Base-by-base conservation (phyloP, 2,113 vertebrate genomes). In the Pseudorasbora parva region DNA sequence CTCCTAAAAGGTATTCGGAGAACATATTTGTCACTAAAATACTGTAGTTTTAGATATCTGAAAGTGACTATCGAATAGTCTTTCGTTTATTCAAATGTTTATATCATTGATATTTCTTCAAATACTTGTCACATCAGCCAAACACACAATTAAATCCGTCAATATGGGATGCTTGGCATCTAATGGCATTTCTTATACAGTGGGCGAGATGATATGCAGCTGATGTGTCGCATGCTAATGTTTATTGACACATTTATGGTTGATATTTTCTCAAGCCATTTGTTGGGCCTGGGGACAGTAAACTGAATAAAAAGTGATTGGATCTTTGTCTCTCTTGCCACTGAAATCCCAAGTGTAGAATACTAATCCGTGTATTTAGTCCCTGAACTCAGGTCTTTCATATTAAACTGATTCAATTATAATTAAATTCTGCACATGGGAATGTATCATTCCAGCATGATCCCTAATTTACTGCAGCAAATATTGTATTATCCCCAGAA, bases 301-400 rank as follows among this genome's bases (percentile, higher is more conserved):
- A 84, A 84, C 78, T 88, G 75, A 87, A 90, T 86, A 78, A 87
- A 85, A 85, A 86, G 82, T 84, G 82, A 89, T 88, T 88, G 84
- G 82, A 86, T 87, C 69, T 79, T 81, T 85, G 54, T 49, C 66
- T 72, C 68, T 78, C 82, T 41, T 84, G 69, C 71, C 57, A 80
- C 83, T 86, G 78, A 86, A 88, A 85, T 87, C 84, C 82, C 87
- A 88, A 75, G 59, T 86, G 88, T 79, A 62, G 89, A 87, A 87
- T 86, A 90, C 87, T 90, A 89, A 87, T 86, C 86, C 87, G 80
- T 86, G 56, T 76, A 85, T 90, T 88, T 88, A 85, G 84, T 85
- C 86, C 64, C 78, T 82, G 78, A 76, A 87, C 84, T 81, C 76
- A 74, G 47, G 82, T 83, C 57, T 75, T 87, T 88, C 79, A 78